Evolutionary conservation across 2,888 invertebrate genomes (phyloP).

Genomic region (Xestobium rufovillosum): DNA sequence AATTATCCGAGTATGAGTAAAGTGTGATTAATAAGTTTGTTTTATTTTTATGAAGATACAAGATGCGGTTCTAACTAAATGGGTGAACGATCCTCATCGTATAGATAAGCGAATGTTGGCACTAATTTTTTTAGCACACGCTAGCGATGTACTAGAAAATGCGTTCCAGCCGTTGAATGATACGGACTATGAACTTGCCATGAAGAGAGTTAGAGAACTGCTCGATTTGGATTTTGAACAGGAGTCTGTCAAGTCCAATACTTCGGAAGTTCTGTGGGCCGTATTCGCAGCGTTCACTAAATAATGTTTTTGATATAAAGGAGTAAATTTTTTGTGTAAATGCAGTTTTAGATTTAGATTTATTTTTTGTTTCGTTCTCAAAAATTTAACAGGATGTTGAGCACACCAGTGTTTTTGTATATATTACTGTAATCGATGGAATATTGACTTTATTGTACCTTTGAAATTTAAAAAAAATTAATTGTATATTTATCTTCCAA

Average conservation of each 20-base stretch:
- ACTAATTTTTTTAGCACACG: constrained; percentile 91
- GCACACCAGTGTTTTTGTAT: no score
- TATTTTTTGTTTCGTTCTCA: no score
- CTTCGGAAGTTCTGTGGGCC: constrained; percentile 96
- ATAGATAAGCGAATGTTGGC: constrained; percentile 94
- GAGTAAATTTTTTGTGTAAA: no score
- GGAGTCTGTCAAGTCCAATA: constrained; percentile 85
- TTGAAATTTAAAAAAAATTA: no score
- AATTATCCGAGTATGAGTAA: background rate
- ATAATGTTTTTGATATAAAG: constrained; percentile 50
- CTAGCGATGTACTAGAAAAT: constrained; percentile 98
- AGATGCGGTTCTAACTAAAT: constrained; percentile 91
- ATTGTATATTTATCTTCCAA: no score
- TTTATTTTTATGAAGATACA: constrained; percentile 63
- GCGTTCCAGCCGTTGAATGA: constrained; percentile 96
- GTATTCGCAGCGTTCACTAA: constrained; percentile 98
- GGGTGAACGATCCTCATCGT: constrained; percentile 95
- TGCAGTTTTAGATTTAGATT: no score
- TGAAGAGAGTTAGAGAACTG: constrained; percentile 91
- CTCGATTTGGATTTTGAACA: constrained; percentile 96
- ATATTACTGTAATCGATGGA: no score
- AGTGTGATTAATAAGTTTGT: background rate
- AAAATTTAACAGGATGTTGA: no score
- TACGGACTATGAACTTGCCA: constrained; percentile 96
- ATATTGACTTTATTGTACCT: no score